Percentiles rank a stretch among this genome's conserved stretches.
These are phyloP conservation scores for Parauchenoglanis punctatus DNA, from an alignment of 2,797 vertebrate species.

Conservation along the genomic window DNA sequence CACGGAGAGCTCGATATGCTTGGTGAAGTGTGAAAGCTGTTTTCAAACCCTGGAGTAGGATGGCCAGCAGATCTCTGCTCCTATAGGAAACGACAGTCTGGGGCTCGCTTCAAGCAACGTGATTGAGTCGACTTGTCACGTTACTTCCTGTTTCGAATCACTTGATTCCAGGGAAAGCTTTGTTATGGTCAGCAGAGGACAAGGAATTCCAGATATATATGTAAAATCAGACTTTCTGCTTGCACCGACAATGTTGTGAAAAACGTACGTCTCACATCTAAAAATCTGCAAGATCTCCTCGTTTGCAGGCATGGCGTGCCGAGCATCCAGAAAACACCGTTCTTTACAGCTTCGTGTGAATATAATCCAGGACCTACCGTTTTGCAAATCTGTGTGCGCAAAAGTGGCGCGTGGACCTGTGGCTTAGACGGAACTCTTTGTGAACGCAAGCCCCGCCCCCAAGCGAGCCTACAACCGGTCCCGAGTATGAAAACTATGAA, in stretches of 20 bases:
- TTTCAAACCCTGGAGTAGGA: not conserved
- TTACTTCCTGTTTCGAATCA: not conserved
- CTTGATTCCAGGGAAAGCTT: not conserved
- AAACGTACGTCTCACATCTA: no score
- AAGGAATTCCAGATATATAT: not conserved
- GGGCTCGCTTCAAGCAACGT: not conserved
- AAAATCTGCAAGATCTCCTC: not conserved
- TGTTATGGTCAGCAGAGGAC: not conserved
- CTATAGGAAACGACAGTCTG: not conserved
- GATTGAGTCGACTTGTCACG: not conserved
- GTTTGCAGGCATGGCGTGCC: no score
- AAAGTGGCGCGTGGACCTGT: not conserved
- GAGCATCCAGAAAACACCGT: no score
- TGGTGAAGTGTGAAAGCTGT: not conserved
- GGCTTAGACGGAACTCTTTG: not conserved
- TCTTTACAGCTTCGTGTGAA: no score
- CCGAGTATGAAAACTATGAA: not conserved
- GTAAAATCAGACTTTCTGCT: not conserved
- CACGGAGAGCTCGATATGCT: not conserved
- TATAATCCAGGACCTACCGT: not conserved
- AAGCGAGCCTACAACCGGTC: no score
- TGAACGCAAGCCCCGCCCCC: not conserved
- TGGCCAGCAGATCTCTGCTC: not conserved
- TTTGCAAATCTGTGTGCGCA: not conserved
- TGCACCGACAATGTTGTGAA: not conserved